Evolutionary conservation across 2,113 vertebrate species (phyloP).

Genomic region (Microcebus tavaratra): DNA sequence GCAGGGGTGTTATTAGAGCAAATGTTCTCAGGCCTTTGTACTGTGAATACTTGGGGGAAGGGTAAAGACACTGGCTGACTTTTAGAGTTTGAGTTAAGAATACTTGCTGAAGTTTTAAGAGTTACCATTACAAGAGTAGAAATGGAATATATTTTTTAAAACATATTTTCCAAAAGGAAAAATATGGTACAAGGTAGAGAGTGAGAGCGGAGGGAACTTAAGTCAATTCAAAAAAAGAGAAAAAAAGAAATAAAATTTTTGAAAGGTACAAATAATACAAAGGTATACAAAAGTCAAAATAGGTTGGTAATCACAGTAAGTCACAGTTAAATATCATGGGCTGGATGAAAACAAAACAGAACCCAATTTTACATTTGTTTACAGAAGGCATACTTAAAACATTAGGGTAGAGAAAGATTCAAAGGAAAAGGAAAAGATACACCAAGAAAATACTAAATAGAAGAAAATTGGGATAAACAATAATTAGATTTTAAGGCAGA

Average conservation of each 20-base stretch:
- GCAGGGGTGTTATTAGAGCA: accelerated
- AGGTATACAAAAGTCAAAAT: not conserved
- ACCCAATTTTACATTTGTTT: not conserved
- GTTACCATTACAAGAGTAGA: not conserved
- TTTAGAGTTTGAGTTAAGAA: not conserved
- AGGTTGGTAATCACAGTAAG: not conserved
- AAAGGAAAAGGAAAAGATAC: not conserved
- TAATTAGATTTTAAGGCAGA: not conserved
- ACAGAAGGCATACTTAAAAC: not conserved
- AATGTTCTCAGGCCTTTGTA: not conserved
- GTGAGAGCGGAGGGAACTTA: not conserved
- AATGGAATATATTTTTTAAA: not conserved
- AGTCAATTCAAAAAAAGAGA: not conserved
- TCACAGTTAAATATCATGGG: not conserved
- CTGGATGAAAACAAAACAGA: not conserved
- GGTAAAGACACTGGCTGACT: not conserved
- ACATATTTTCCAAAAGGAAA: not conserved
- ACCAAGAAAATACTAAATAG: not conserved
- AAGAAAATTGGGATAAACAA: not conserved
- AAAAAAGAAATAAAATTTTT: not conserved
- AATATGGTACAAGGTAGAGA: not conserved
- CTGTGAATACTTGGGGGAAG: not conserved
- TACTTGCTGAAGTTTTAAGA: not conserved
- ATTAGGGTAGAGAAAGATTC: not conserved
- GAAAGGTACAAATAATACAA: not conserved